These are phyloP conservation scores for Cantharis rustica DNA, from an alignment of 2,888 invertebrate genomes.

Conservation along the genomic window DNA sequence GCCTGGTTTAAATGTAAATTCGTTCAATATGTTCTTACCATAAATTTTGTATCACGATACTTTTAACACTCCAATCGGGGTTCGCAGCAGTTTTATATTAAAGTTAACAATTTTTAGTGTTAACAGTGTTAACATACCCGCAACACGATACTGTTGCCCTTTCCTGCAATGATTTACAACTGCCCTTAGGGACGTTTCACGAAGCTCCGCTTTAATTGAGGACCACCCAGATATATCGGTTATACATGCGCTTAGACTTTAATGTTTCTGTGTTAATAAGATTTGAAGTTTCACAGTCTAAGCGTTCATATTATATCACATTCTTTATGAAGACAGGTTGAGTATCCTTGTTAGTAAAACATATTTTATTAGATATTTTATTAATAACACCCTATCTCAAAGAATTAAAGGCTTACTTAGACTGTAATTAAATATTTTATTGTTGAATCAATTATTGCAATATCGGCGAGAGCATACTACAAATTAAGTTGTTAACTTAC, in stretches of 20 bases:
- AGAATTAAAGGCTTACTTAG: background rate
- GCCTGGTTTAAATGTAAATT: background rate
- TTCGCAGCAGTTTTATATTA: constrained; percentile 1
- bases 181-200: constrained; percentile 33
- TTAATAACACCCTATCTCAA: constrained; percentile 31
- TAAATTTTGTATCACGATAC: background rate
- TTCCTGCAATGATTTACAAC: constrained; percentile 39
- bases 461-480: background rate
- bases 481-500: background rate
- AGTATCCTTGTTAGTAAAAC: constrained; percentile 34
- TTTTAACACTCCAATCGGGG: constrained; percentile 1
- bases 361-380: constrained; percentile 36
- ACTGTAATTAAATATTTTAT: background rate
- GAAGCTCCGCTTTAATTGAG: constrained; percentile 36
- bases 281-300: constrained; percentile 26
- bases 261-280: background rate
- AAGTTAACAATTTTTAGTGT: constrained; percentile 16
- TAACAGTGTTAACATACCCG: constrained; percentile 37
- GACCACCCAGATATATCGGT: constrained; percentile 38
- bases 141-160: constrained; percentile 38
- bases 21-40: background rate
- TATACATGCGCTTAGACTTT: constrained; percentile 29
- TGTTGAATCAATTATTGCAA: background rate
- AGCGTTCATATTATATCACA: constrained; percentile 26
- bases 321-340: constrained; percentile 34